phyloP scores from a whole-genome alignment of 1,140 invertebrate species.

The Sipha flava region DNA sequence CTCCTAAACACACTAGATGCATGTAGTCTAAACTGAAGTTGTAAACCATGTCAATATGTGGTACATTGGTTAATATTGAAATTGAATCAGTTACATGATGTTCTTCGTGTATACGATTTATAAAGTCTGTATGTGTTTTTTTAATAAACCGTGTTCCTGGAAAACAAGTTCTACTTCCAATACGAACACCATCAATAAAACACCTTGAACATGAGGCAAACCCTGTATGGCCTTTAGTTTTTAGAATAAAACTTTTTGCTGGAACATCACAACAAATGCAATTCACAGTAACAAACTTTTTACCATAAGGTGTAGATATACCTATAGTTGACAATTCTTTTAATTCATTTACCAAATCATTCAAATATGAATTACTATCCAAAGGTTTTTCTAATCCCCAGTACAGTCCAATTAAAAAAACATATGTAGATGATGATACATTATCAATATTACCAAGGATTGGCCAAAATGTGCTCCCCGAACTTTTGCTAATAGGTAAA shows the following conservation, averaged over 20 bases:
- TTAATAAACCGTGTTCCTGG: background rate
- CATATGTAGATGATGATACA: background rate
- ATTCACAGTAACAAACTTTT: background rate
- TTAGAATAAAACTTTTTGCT: background rate
- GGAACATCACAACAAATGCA: background rate
- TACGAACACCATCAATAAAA: background rate
- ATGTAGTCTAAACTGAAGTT: too few species aligned
- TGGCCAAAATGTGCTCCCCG: background rate
- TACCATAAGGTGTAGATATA: background rate
- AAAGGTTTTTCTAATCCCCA: too few species aligned
- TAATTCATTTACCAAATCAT: background rate
- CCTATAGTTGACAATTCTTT: background rate
- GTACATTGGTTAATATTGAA: too few species aligned
- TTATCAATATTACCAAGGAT: background rate
- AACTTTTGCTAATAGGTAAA: background rate
- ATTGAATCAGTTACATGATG: too few species aligned
- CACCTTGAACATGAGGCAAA: background rate
- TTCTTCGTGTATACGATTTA: background rate
- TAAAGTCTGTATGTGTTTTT: background rate
- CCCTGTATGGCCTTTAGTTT: background rate
- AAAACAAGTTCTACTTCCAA: background rate
- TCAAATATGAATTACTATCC: background rate
- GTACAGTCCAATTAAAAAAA: background rate
- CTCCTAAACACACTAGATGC: too few species aligned
- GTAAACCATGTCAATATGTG: too few species aligned